A percentile compares a stretch with the other conserved stretches of the same genome.
These are phyloP conservation scores for Anguilla pacifica DNA, from an alignment of 2,797 vertebrate genomes.

Conservation along the genomic window DNA sequence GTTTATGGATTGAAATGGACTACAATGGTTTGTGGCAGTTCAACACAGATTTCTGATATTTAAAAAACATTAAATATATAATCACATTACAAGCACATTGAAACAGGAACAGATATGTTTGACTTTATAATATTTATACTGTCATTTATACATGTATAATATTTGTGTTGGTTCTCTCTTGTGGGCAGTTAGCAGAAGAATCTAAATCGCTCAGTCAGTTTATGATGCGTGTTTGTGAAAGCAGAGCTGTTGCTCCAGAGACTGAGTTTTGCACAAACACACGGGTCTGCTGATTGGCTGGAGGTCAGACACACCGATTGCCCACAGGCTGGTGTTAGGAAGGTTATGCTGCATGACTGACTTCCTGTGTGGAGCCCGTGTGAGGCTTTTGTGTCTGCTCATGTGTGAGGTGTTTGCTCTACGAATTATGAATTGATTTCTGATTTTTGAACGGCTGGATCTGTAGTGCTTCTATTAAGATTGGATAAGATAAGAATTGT, in stretches of 20 bases:
- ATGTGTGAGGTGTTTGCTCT: slow-evolving; percentile 34
- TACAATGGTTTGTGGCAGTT: neutral
- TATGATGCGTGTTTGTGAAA: neutral
- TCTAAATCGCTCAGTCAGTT: too few relatives aligned
- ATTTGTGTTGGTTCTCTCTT: neutral
- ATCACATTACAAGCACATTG: neutral
- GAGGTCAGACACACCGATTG: neutral
- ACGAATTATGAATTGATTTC: neutral
- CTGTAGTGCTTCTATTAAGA: neutral
- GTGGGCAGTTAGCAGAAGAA: neutral
- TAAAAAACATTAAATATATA: neutral
- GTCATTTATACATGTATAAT: neutral
- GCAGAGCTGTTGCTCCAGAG: neutral
- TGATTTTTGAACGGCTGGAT: neutral
- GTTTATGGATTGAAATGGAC: neutral
- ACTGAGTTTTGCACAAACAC: too few relatives aligned
- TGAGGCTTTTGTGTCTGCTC: neutral
- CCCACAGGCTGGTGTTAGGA: neutral
- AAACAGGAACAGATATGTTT: neutral
- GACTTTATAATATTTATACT: neutral
- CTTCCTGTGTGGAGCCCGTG: neutral
- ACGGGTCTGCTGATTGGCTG: neutral
- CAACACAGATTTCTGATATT: neutral
- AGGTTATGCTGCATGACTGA: neutral
- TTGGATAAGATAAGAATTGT: neutral